These are phyloP conservation scores for Thalpophila matura DNA, from an alignment of 2,888 invertebrate species.

Conservation along the genomic window DNA sequence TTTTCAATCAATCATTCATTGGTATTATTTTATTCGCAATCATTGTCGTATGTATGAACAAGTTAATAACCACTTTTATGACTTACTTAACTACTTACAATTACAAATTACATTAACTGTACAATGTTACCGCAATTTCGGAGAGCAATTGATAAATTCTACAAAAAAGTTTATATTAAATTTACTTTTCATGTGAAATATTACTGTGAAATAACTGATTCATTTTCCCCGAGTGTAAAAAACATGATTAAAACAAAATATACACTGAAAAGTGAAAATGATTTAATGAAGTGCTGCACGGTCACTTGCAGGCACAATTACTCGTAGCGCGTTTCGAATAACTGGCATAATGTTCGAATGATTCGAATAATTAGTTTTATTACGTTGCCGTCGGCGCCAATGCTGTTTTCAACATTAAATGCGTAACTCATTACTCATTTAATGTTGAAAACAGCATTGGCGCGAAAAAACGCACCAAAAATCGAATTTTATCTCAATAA, in stretches of 20 bases:
- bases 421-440: constrained; percentile 25
- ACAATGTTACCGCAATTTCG: too few relatives aligned
- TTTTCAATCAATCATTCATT: too few relatives aligned
- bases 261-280: constrained; percentile 25
- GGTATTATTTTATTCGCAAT: too few relatives aligned
- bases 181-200: not conserved
- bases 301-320: constrained; percentile 47
- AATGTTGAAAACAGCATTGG: constrained; percentile 9
- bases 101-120: too few relatives aligned
- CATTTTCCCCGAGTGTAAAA: constrained; percentile 2
- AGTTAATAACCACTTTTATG: too few relatives aligned
- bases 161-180: too few relatives aligned
- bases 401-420: constrained; percentile 11
- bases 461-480: too few relatives aligned
- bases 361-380: constrained; percentile 25
- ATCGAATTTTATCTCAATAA: too few relatives aligned
- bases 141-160: too few relatives aligned
- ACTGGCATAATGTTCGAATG: constrained; percentile 39
- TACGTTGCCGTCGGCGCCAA: constrained; percentile 1
- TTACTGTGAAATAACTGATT: not conserved
- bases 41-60: too few relatives aligned
- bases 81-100: too few relatives aligned
- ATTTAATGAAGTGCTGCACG: constrained; percentile 37
- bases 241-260: constrained; percentile 5
- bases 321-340: constrained; percentile 34